phyloP scores from a whole-genome alignment of 2,888 invertebrate species.

The Drosophila atroscutellata region DNA sequence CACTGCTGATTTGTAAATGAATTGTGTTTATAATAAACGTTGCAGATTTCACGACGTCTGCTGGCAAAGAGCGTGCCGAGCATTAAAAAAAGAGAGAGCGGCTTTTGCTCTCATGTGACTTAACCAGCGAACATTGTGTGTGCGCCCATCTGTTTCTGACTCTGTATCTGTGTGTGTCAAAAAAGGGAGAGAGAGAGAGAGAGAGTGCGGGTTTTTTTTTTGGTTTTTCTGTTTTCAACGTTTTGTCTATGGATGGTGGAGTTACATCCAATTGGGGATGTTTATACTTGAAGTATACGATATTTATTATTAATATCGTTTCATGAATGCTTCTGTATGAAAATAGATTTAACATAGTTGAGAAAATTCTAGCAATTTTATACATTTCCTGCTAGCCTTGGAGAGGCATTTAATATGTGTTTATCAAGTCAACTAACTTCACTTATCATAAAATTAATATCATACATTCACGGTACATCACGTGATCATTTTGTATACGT shows the following conservation, averaged over 20 bases:
- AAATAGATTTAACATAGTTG: neutral
- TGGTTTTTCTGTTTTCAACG: neutral
- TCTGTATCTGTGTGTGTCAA: constrained; percentile 2
- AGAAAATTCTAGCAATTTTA: neutral
- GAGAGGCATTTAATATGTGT: neutral
- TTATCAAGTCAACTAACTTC: neutral
- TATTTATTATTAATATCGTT: constrained; percentile 47
- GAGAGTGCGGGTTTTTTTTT: neutral
- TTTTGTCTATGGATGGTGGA: neutral
- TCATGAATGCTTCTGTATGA: neutral
- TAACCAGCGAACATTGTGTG: constrained; percentile 15
- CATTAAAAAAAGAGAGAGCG: constrained; percentile 17
- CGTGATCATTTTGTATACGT: constrained; percentile 15
- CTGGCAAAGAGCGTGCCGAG: constrained; percentile 29
- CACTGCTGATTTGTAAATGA: constrained; percentile 52
- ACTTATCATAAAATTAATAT: neutral
- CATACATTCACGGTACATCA: neutral
- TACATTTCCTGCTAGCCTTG: neutral
- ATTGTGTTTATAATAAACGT: constrained; percentile 41
- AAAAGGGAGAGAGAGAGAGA: neutral
- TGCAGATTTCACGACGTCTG: constrained; percentile 37
- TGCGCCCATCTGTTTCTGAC: constrained; percentile 1
- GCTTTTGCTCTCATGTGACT: constrained; percentile 25
- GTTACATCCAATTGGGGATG: constrained; percentile 27
- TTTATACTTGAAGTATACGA: constrained; percentile 19